Evolutionary conservation across 2,888 invertebrate genomes (phyloP).

Genomic region (Eudemis profundana): DNA sequence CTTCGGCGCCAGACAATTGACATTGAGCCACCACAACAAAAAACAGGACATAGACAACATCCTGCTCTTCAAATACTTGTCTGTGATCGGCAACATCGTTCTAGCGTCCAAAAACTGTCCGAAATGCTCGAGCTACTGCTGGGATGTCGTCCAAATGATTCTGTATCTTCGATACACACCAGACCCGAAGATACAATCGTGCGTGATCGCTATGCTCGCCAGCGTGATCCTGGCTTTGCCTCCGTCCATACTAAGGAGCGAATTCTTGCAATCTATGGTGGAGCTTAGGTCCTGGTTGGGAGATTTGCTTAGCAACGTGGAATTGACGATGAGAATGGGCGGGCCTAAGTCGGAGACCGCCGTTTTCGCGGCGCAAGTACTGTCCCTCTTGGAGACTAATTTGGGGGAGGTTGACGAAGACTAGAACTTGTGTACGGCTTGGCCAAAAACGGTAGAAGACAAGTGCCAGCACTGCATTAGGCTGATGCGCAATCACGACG

Average conservation of each 20-base stretch:
- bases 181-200: conserved; percentile 88
- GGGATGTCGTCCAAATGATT: conserved; percentile 88
- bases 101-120: conserved; percentile 89
- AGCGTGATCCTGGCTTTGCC: conserved; percentile 88
- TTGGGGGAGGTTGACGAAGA: conserved; percentile 58
- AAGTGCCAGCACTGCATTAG: conserved; percentile 23
- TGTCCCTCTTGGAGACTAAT: conserved; percentile 83
- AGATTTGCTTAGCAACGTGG: conserved; percentile 81
- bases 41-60: conserved; percentile 88
- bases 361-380: conserved; percentile 86
- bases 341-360: conserved; percentile 88
- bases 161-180: conserved; percentile 88
- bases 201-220: conserved; percentile 88
- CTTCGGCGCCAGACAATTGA: conserved; percentile 85
- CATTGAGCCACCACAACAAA: conserved; percentile 80
- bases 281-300: conserved; percentile 89
- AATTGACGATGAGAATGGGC: conserved; percentile 77
- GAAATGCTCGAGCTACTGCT: conserved; percentile 87
- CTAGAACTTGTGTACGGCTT: conserved; percentile 47
- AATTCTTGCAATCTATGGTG: conserved; percentile 86
- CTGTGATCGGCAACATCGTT: conserved; percentile 88
- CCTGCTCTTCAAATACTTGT: conserved; percentile 88
- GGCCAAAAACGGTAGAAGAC: conserved; percentile 40
- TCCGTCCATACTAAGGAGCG: conserved; percentile 79
- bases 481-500: conserved; percentile 21